These are phyloP conservation scores for Osedax fenrisi DNA, from an alignment of 2,888 invertebrate species.

Conservation along the genomic window DNA sequence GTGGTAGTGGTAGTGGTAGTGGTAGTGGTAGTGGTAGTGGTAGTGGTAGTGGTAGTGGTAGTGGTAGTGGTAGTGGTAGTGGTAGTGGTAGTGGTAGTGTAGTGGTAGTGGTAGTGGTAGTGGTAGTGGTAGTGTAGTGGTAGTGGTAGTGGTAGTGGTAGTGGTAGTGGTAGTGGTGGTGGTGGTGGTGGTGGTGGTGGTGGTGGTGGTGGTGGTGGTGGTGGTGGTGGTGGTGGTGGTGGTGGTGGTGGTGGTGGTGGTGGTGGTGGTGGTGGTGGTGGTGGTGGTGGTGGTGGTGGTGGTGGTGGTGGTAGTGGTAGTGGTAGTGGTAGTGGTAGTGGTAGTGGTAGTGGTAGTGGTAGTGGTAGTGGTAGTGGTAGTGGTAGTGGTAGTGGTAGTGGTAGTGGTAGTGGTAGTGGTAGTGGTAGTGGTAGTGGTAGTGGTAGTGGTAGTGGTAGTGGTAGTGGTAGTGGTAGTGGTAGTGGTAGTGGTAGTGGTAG, in stretches of 20 bases:
- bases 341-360: neutral
- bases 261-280: slow-evolving; percentile 9
- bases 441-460: no score
- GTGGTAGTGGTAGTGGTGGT: slow-evolving; percentile 5
- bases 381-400: neutral
- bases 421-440: no score
- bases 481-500: no score
- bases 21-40: no score
- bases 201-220: slow-evolving; percentile 6
- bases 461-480: no score
- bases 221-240: slow-evolving; percentile 1
- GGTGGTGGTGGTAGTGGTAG: neutral
- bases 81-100: no score
- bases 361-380: neutral
- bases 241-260: slow-evolving; percentile 4
- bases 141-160: slow-evolving; percentile 3
- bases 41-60: neutral
- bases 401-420: no score
- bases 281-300: slow-evolving; percentile 4
- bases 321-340: neutral
- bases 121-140: no score
- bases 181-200: slow-evolving; percentile 4
- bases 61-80: neutral
- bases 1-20: no score
- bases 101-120: no score